Evolutionary conservation across 1,140 invertebrate species (phyloP).

Genomic region (Philopotamus ludificatus): DNA sequence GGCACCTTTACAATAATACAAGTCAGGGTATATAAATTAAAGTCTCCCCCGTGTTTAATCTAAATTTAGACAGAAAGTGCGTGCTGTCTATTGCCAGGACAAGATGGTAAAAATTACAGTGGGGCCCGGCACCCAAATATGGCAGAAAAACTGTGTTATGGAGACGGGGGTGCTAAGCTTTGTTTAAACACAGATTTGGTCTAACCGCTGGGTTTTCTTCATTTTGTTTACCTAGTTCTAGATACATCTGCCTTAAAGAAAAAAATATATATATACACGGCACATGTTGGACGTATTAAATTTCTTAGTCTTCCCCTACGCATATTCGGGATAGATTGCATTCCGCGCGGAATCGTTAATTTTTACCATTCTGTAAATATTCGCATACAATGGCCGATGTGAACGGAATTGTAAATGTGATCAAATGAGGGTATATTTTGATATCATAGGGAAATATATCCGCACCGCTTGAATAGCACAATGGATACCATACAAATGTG

Average conservation of each 20-base stretch:
- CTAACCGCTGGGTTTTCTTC: background rate
- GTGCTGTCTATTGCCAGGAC: background rate
- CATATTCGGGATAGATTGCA: background rate
- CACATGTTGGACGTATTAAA: background rate
- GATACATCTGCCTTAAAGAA: constrained; percentile 1
- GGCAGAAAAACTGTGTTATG: background rate
- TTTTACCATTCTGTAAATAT: background rate
- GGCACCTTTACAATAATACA: background rate
- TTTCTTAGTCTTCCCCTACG: background rate
- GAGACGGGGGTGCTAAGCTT: background rate
- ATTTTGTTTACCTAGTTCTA: background rate
- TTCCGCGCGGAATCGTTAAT: background rate
- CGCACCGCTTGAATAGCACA: background rate
- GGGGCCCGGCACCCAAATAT: constrained; percentile 4
- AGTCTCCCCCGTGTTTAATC: background rate
- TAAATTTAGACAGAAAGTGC: constrained; percentile 10
- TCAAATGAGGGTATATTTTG: background rate
- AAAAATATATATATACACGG: background rate
- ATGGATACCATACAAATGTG: background rate
- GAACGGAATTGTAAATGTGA: background rate
- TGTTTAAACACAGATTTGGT: background rate
- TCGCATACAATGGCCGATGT: background rate
- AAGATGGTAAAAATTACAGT: background rate
- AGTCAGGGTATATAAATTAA: background rate
- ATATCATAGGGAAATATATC: constrained; percentile 3